Evolutionary conservation across 2,113 vertebrate genomes (phyloP).

Genomic region (Sciurus niger): DNA sequence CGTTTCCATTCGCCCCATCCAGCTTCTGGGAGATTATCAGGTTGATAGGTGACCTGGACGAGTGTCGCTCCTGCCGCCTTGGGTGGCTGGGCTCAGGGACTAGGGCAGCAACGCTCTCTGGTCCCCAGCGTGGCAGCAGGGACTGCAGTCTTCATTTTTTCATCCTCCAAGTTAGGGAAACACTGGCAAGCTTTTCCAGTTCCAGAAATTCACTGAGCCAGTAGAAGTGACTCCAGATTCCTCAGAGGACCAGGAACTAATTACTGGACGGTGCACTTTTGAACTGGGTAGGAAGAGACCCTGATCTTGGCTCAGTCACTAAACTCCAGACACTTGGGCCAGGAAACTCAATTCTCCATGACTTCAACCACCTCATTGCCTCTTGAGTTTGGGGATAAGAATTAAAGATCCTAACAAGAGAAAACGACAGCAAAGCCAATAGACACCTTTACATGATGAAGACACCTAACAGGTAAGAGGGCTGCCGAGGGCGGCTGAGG

Average conservation of each 20-base stretch:
- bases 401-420: background rate
- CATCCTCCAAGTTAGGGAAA: background rate
- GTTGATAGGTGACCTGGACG: background rate
- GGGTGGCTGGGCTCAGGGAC: background rate
- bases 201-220: background rate
- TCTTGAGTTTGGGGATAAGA: background rate
- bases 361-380: background rate
- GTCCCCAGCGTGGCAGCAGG: background rate
- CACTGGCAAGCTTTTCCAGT: background rate
- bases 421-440: background rate
- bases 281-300: background rate
- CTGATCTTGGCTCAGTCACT: background rate
- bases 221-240: background rate
- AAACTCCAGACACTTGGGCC: background rate
- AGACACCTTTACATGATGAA: background rate
- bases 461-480: background rate
- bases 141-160: background rate
- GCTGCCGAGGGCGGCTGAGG: background rate
- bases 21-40: background rate
- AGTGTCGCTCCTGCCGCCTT: background rate
- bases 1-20: background rate
- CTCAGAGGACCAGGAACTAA: background rate
- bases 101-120: background rate
- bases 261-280: background rate
- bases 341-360: background rate